Base-by-base conservation (phyloP, 2,797 vertebrate genomes). In the Artibeus lituratus region DNA sequence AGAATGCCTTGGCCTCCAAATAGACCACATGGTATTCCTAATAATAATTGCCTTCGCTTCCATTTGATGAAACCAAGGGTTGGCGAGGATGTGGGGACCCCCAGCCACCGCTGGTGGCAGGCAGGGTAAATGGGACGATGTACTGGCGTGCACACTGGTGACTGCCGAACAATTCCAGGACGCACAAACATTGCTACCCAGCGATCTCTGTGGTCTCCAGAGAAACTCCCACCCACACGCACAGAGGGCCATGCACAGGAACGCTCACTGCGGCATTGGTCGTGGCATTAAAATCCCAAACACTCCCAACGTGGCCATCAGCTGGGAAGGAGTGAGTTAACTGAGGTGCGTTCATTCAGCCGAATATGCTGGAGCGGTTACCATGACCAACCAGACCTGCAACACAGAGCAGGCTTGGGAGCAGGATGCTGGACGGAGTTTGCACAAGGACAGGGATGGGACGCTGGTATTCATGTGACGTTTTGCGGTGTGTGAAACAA, bases 171-270 rank as follows among this genome's bases (percentile, higher is more conserved):
- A 5, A 59, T 21, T 37, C 49, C 3, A 37, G 73, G 72, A 39
- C 0, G 53, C 44, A 35, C 12, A 11, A 1, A n/a, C 21, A 1
- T 35, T 42, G 80, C 67, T 44, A 7, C 12, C 78, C 81, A 72
- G 55, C 39, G 15, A 16, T 8, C 22, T 35, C 62, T 10, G 0
- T 1, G 16, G 18, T 18, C 74, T 57, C 49, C 59, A 26, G 73
- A 47, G 83, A 51, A 72, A 21, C 18, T 37, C 15, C 22, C 1
- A 32, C 1, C 2, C 0, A 2, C 12, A 15, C 3, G 65, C 14
- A 7, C n/a, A 12, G 14, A 3, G 4, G 47, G 12, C 51, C 49
- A 7, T 0, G 1, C 12, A 1, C 26, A 35, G 2, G n/a, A 21
- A 67, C 10, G 5, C 2, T 16, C 29, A 4, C 0, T 6, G 22